Evolutionary conservation across 2,797 vertebrate genomes (phyloP).

Genomic region (Mycteria americana): DNA sequence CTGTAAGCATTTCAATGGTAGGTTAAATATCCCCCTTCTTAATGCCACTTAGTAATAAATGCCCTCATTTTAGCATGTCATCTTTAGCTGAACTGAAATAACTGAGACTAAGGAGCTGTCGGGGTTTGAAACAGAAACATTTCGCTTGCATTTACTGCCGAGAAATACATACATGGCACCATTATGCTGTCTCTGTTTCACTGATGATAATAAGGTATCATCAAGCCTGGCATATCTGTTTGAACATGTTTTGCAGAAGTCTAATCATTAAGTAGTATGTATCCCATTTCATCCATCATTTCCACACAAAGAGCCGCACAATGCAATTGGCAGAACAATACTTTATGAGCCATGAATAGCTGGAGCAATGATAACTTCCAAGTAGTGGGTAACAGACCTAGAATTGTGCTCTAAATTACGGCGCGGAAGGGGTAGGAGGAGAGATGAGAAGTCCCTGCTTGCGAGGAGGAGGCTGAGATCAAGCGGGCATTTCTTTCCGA

Average conservation of each 20-base stretch:
- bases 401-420: neutral
- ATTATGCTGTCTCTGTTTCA: conserved; percentile 17
- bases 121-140: conserved; percentile 18
- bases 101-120: conserved; percentile 46
- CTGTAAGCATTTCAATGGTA: conserved; percentile 64
- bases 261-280: conserved; percentile 47
- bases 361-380: conserved; percentile 7
- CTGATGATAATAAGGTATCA: conserved; percentile 52
- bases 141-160: conserved; percentile 37
- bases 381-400: neutral
- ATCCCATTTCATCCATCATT: conserved; percentile 41
- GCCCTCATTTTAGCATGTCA: conserved; percentile 48
- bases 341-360: conserved; percentile 47
- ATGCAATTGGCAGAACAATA: conserved; percentile 6
- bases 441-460: neutral
- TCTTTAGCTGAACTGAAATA: conserved; percentile 61
- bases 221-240: conserved; percentile 48
- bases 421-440: neutral
- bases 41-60: conserved; percentile 67
- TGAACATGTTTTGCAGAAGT: conserved; percentile 52
- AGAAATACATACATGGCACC: conserved; percentile 31
- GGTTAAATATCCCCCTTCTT: conserved; percentile 66
- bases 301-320: neutral
- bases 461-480: neutral
- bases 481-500: neutral